phyloP scores from a whole-genome alignment of 2,888 invertebrate species.

The Sarcophaga subvicina region DNA sequence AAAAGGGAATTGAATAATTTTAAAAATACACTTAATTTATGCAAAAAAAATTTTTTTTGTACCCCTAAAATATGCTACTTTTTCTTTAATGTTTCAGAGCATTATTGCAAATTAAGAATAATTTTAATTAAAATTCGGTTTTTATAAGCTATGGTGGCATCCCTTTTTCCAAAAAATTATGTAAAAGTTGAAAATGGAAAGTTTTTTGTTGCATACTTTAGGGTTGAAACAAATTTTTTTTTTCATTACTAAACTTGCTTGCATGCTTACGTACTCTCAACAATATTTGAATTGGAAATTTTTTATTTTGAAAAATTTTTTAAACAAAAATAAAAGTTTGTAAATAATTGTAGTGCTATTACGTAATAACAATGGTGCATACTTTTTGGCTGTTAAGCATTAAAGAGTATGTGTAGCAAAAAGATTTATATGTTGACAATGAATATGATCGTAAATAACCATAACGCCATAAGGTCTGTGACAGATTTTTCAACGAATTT shows the following conservation, averaged over 20 bases:
- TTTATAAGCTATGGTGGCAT: too few species aligned
- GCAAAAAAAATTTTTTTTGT: too few species aligned
- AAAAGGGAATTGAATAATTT: too few species aligned
- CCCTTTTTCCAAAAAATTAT: too few species aligned
- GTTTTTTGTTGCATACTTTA: too few species aligned
- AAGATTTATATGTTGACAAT: background rate
- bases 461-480: constrained; percentile 24
- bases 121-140: too few species aligned
- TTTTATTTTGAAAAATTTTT: background rate
- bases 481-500: background rate
- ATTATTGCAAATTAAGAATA: too few species aligned
- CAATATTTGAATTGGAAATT: constrained; percentile 31
- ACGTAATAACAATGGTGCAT: background rate
- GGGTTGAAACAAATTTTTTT: too few species aligned
- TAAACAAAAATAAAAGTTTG: background rate
- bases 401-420: background rate
- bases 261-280: constrained; percentile 13
- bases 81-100: too few species aligned
- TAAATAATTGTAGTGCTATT: background rate
- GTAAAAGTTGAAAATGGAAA: too few species aligned
- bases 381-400: background rate
- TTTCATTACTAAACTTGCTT: background rate
- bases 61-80: too few species aligned
- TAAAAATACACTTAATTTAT: too few species aligned
- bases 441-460: background rate